Evolutionary conservation across 2,888 invertebrate species (phyloP).

Genomic region (Diloba caeruleocephala): DNA sequence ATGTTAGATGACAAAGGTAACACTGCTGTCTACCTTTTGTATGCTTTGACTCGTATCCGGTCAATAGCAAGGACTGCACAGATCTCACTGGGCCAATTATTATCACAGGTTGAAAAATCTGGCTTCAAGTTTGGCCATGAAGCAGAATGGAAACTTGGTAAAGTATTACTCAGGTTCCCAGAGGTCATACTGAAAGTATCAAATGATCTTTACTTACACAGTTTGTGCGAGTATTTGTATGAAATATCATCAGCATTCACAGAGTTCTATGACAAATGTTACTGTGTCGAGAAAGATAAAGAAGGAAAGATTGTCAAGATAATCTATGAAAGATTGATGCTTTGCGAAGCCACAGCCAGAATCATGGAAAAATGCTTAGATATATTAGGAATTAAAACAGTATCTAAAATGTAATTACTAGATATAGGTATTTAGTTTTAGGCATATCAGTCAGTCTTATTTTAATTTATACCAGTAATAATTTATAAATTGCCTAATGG

Average conservation of each 20-base stretch:
- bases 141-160: constrained; percentile 98
- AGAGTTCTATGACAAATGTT: constrained; percentile 99
- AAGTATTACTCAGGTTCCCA: constrained; percentile 95
- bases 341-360: constrained; percentile 97
- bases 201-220: constrained; percentile 95
- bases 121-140: constrained; percentile 94
- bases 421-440: constrained; percentile 30
- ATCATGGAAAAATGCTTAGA: constrained; percentile 96
- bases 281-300: constrained; percentile 98
- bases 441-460: constrained; percentile 44
- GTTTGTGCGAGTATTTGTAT: constrained; percentile 98
- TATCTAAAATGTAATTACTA: constrained; percentile 94
- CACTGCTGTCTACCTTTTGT: constrained; percentile 98
- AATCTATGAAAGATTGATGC: constrained; percentile 95
- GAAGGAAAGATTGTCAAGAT: constrained; percentile 94
- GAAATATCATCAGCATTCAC: constrained; percentile 97
- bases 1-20: constrained; percentile 99
- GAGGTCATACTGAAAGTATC: constrained; percentile 95
- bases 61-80: constrained; percentile 96
- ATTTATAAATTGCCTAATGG: constrained; percentile 35
- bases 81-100: constrained; percentile 90
- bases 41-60: constrained; percentile 97
- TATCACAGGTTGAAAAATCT: constrained; percentile 89
- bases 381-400: constrained; percentile 97
- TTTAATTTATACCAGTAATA: constrained; percentile 43